phyloP scores from a whole-genome alignment of 2,113 vertebrate species.

The Delphinapterus leucas region DNA sequence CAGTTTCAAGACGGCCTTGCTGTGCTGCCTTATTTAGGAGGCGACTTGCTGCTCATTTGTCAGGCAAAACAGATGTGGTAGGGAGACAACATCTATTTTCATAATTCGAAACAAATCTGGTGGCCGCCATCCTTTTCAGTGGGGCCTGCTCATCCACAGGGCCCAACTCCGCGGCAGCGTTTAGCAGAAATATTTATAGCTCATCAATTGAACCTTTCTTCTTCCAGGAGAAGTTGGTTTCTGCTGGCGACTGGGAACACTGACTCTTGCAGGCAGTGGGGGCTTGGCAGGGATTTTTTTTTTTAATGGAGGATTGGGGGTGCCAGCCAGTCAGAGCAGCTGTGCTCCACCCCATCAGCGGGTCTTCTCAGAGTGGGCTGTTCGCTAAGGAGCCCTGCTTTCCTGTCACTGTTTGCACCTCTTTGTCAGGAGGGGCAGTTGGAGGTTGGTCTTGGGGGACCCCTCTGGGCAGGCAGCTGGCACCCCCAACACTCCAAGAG shows the following conservation, averaged over 20 bases:
- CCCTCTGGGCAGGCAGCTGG: not conserved
- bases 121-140: constrained; percentile 81
- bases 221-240: constrained; percentile 69
- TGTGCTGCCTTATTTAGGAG: constrained; percentile 64
- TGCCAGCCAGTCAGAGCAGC: not conserved
- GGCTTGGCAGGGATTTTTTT: constrained; percentile 39
- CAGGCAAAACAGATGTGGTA: constrained; percentile 86
- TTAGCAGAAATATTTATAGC: constrained; percentile 84
- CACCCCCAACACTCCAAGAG: not conserved
- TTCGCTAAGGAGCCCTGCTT: not conserved
- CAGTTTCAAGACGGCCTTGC: constrained; percentile 69
- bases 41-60: constrained; percentile 80
- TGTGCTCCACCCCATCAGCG: not conserved
- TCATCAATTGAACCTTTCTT: constrained; percentile 75
- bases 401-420: not conserved
- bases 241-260: constrained; percentile 39
- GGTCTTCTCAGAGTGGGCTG: not conserved
- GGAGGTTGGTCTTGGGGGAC: not conserved
- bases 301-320: not conserved
- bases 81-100: constrained; percentile 87
- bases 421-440: not conserved
- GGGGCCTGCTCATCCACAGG: constrained; percentile 83
- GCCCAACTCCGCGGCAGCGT: constrained; percentile 81
- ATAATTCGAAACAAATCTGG: constrained; percentile 87
- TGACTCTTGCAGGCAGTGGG: constrained; percentile 1